Base-by-base conservation (phyloP, 2,888 invertebrate genomes). In the Bruchidius siliquastri region DNA sequence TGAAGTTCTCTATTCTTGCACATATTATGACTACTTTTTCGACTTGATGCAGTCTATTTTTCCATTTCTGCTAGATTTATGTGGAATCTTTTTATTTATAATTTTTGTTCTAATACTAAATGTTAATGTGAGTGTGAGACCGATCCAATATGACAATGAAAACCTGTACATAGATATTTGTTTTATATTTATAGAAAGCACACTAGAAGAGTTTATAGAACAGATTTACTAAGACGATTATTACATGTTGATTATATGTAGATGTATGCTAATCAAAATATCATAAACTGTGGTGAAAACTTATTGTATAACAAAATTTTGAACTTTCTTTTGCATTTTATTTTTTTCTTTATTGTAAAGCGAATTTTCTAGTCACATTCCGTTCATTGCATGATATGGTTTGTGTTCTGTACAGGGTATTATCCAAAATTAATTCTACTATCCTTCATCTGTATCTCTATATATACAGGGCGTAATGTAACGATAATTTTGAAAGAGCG, bases 221-320 rank as follows among this genome's bases (percentile, higher is more conserved):
- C 70, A 78, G 79, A 79, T 77, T 81, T 78, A 82, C 80, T 81
- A 81, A 82, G 81, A 80, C 78, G 78, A 81, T 78, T 80, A 80
- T 80, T 82, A 82, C 81, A 82, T 82, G 82, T 83, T 83, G 80
- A 81, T 79, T 81, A 80, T 82, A 81, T 80, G 81, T 83, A 82
- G 82, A 80, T 82, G 80, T 79, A 81, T 81, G 79, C 76, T 77
- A 78, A 78, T 77, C 73, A 74, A 74, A 77, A 72, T 70, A 74
- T 76, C 77, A 75, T 72, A 73, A 74, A 72, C 67, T 73, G 49
- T 26, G 66, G 72, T 72, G 49, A 49, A 49, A 49, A 49, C 30
- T 67, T 73, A 49, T 49, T 49, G 49, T 49, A 49, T 13, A 49
- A 49, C 49, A 49, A 13, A 8, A 49, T 73, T 71, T 71, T 71